phyloP scores from a whole-genome alignment of 2,797 vertebrate species.

The Artibeus lituratus region DNA sequence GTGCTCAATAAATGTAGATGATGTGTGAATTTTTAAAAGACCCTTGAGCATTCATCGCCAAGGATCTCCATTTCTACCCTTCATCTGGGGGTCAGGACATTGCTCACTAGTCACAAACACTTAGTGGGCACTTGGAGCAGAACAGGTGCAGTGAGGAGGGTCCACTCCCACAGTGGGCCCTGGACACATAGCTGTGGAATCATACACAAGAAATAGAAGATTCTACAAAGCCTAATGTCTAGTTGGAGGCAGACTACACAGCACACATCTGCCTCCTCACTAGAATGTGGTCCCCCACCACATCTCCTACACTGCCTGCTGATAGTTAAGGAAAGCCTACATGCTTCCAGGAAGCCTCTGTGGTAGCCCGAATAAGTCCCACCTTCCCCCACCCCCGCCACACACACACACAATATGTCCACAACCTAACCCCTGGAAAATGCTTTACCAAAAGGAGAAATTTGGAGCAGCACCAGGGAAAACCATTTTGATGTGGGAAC shows the following conservation, averaged over 20 bases:
- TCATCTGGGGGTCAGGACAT: not conserved
- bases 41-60: accelerated
- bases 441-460: not conserved
- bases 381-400: no score
- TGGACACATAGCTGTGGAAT: not conserved
- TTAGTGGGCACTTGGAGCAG: not conserved
- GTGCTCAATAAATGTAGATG: not conserved
- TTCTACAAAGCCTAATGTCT: not conserved
- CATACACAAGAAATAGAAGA: not conserved
- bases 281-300: not conserved
- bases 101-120: not conserved
- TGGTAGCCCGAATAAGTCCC: not conserved
- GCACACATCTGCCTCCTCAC: not conserved
- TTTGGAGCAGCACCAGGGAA: not conserved
- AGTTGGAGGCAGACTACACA: not conserved
- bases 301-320: not conserved
- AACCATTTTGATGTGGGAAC: not conserved
- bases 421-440: not conserved
- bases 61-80: not conserved
- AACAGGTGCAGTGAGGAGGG: not conserved
- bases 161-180: not conserved
- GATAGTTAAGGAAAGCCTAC: not conserved
- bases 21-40: not conserved
- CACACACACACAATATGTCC: not conserved
- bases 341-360: not conserved